Evolutionary conservation across 2,888 invertebrate genomes (phyloP), one percentile per base, ranked within the genome.

Genomic region (Drosophila cognata): DNA sequence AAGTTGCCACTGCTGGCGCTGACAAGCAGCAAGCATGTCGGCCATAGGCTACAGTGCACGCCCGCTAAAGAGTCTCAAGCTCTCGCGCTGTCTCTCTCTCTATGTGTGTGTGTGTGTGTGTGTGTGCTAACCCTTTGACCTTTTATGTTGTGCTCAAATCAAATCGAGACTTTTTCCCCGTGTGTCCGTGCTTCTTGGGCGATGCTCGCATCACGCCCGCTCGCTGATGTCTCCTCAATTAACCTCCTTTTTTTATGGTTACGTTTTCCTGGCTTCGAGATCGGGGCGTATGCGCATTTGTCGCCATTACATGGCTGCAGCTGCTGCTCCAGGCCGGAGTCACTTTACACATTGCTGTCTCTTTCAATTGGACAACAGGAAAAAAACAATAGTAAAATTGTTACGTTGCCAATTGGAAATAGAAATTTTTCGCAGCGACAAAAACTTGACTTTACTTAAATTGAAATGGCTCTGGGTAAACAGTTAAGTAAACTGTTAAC

Each of bases 151-250:
- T 79, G 84, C 88, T 82, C 86, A 89, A 91, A 91, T 88, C 87
- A 88, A 91, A 88, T 79, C 78, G 78, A 73, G 75, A 62, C 81
- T 81, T 74, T 80, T 70, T 77, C 67, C 3, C 36, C 68, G 53
- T 72, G 65, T 76, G 80, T 70, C 78, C 81, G 38, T 29, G 87
- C 91, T 78, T 76, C 88, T 77, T 87, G 89, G 87, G 89, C 89
- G 90, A 91, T 88, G 85, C 91, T 88, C 85, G 74, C 85, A 88
- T 84, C 87, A 87, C 87, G 91, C 87, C 87, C 82, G 78, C 64
- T 64, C 71, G 72, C 74, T 79, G 88, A 91, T 88, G 87, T 88
- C 88, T 80, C 91, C 89, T 91, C 87, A 88, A 88, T 88, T 88
- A 88, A 89, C 87, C 87, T 80, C 85, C 80, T 90, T 58, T 71